Base-by-base conservation (phyloP, 2,888 invertebrate genomes). In the Meganola albula region DNA sequence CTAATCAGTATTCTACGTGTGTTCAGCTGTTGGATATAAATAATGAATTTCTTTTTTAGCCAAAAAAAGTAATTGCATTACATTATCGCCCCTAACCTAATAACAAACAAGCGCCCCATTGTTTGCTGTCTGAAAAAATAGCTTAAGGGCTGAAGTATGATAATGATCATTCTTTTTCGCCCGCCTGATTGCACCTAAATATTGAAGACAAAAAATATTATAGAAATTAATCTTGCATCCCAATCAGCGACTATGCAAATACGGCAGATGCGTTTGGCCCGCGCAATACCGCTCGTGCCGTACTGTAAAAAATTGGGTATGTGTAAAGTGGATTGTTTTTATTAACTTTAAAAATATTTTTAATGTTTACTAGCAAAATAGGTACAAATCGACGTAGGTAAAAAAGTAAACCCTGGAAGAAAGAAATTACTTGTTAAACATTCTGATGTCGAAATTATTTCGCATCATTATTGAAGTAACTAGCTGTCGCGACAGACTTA, bases 51-150 rank as follows among this genome's bases (percentile, higher is more conserved):
- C 63, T 56, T 79, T 77, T 74, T 63, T 40, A 36, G 18, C 28
- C 41, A 74, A 75, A 78, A 78, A 82, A 75, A 72, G 62, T 83
- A 77, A 83, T 84, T 84, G 82, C 80, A 82, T 83, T 72, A 77
- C 74, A 83, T 84, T 85, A 83, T 83, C 84, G 82, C 84, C 83
- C 84, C 85, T 73, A 74, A 82, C 78, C 75, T 73, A 79, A 83
- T 83, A 85, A 77, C 77, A 80, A 80, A 82, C 73, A 78, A 74
- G 69, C 76, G 74, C 76, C 85, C 83, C 76, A 79, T 85, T 83
- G 78, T 84, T 82, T 77, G 73, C 62, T 51, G 63, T 74, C 80
- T 82, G 80, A 84, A 85, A 84, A 66, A 84, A 84, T 74, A 73
- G 85, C 85, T 78, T 68, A 74, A 84, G 85, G 85, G 85, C 84